A percentile compares a stretch with the other conserved stretches of the same genome.
These are phyloP conservation scores for Alligator sinensis DNA, from an alignment of 2,113 vertebrate species.

Conservation along the genomic window DNA sequence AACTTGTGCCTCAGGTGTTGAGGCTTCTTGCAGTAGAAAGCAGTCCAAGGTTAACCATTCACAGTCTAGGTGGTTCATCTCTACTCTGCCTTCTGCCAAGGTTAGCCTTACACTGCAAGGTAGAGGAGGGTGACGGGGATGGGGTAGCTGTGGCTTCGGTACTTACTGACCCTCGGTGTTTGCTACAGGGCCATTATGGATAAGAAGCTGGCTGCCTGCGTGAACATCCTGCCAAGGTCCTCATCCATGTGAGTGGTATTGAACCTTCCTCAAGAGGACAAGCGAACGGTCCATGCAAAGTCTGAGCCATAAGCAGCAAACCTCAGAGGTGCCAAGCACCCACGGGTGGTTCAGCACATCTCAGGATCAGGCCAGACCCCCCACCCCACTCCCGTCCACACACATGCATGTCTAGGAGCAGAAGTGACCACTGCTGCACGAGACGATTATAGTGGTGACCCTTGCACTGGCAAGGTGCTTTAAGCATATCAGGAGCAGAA, in stretches of 20 bases:
- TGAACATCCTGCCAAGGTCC: constrained; percentile 87
- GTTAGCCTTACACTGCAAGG: too few relatives aligned
- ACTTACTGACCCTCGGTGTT: constrained; percentile 33
- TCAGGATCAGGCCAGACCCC: neutral
- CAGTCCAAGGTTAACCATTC: neutral
- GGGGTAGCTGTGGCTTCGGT: neutral
- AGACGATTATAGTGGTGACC: neutral
- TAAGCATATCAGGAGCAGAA: neutral
- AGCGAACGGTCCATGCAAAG: neutral
- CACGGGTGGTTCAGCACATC: neutral
- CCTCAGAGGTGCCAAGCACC: neutral
- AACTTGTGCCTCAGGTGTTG: rapidly evolving
- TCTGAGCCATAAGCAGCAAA: neutral
- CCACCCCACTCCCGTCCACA: too few relatives aligned
- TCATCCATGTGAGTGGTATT: constrained; percentile 85
- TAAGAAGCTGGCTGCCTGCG: constrained; percentile 85
- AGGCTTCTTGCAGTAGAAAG: neutral
- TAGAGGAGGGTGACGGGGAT: rapidly evolving
- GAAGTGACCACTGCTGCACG: too few relatives aligned
- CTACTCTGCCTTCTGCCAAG: too few relatives aligned
- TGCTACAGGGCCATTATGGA: constrained; percentile 87
- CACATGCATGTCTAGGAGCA: too few relatives aligned
- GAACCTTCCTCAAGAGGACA: rapidly evolving
- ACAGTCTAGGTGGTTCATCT: too few relatives aligned
- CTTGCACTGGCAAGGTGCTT: rapidly evolving